Conservation (phyloP, 37 sponge, comb jelly and placozoan species). For the Ephydatia muelleri region DNA sequence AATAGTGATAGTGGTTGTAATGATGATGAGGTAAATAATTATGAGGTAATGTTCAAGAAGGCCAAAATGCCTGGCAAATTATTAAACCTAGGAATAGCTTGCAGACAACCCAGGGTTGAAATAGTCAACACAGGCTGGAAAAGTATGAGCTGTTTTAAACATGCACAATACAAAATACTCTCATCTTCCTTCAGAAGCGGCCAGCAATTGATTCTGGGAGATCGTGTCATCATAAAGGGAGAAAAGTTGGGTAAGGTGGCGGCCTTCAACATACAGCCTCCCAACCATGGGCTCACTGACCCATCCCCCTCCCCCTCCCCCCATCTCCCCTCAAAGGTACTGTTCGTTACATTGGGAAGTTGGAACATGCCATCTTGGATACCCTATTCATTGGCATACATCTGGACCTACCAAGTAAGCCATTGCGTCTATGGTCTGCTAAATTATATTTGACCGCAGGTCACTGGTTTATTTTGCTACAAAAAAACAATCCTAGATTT, state of each 20-base stretch:
- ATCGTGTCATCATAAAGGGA: slow-evolving; percentile 80
- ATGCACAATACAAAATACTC: no score
- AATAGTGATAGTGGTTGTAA: no score
- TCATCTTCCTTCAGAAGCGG: slow-evolving; percentile 77
- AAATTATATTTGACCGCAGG: no score
- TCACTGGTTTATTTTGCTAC: no score
- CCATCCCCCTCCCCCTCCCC: not conserved
- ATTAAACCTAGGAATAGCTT: no score
- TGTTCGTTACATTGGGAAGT: slow-evolving; percentile 78
- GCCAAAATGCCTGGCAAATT: no score
- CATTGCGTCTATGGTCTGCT: not conserved
- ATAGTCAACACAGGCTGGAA: no score
- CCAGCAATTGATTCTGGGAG: slow-evolving; percentile 80
- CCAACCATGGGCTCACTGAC: not conserved
- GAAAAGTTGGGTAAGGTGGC: slow-evolving; percentile 47
- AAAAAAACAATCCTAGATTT: no score
- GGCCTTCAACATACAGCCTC: not conserved
- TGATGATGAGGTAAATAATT: no score
- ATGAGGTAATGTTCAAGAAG: no score
- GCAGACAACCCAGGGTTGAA: no score
- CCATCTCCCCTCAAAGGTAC: slow-evolving; percentile 20
- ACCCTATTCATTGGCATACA: slow-evolving; percentile 69
- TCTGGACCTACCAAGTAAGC: slow-evolving; percentile 60
- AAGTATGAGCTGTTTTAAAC: no score
- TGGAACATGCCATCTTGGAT: slow-evolving; percentile 48